Conservation (phyloP, 2,113 vertebrate species). For the Eretmochelys imbricata region DNA sequence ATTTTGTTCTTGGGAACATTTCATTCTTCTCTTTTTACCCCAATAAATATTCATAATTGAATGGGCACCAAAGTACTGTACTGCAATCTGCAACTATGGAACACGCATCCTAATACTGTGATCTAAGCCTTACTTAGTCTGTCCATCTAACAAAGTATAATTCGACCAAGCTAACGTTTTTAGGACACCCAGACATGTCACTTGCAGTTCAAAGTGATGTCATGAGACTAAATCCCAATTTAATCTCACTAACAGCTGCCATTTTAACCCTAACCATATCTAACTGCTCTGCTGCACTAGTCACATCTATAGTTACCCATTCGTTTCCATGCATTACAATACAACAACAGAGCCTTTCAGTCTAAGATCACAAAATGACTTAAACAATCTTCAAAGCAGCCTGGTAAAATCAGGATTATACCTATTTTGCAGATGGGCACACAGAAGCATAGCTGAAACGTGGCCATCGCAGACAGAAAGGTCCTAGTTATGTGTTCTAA, state of each 20-base stretch:
- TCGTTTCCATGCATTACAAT: not conserved
- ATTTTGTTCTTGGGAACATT: not conserved
- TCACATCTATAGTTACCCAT: not conserved
- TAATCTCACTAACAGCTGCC: not conserved
- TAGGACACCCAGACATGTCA: not conserved
- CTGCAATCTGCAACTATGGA: not conserved
- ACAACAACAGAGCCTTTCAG: not conserved
- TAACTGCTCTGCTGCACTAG: not conserved
- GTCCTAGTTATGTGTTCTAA: not conserved
- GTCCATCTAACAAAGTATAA: not conserved
- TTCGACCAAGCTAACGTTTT: not conserved
- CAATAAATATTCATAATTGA: not conserved
- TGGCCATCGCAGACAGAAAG: not conserved
- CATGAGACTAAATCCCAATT: rapidly evolving
- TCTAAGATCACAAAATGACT: not conserved
- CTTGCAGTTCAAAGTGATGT: not conserved
- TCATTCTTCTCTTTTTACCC: not conserved
- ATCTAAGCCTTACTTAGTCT: not conserved
- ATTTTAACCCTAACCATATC: not conserved
- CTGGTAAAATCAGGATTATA: not conserved
- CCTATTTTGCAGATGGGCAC: not conserved
- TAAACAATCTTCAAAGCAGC: not conserved
- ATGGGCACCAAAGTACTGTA: not conserved
- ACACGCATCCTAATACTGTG: not conserved
- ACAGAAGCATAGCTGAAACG: not conserved